Percentiles rank a stretch among this genome's conserved stretches.
Conservation (phyloP, 2,888 invertebrate genomes). For the Xestobium rufovillosum region DNA sequence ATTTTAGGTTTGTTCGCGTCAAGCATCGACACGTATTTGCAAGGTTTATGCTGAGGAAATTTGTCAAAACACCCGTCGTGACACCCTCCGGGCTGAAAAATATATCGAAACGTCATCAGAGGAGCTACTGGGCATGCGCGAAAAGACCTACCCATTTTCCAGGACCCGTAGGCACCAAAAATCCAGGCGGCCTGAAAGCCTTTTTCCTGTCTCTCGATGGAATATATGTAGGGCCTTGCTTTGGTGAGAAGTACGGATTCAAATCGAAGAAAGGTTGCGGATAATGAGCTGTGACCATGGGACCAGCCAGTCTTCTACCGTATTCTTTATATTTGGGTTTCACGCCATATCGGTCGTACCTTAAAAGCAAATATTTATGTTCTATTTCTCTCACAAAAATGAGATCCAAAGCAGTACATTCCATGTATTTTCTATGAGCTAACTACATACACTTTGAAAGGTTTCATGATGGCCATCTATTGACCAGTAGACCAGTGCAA, state of each 20-base stretch:
- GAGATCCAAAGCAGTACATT: background rate
- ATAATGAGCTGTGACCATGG: conserved; percentile 30
- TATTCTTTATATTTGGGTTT: conserved; percentile 31
- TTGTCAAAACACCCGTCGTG: conserved; percentile 32
- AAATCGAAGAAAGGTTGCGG: conserved; percentile 39
- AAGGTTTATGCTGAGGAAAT: conserved; percentile 28
- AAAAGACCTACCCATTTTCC: conserved; percentile 33
- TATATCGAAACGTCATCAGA: background rate
- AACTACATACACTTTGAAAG: no score
- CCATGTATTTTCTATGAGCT: background rate
- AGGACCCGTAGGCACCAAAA: conserved; percentile 36
- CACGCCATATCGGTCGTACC: conserved; percentile 29
- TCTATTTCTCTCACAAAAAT: background rate
- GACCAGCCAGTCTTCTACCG: conserved; percentile 27
- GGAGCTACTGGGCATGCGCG: background rate
- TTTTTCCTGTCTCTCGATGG: conserved; percentile 25
- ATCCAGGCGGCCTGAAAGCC: conserved; percentile 25
- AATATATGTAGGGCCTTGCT: conserved; percentile 31
- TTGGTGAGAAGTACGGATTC: conserved; percentile 38
- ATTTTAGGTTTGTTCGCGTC: conserved; percentile 21
- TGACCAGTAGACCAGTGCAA: no score
- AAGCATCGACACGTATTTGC: conserved; percentile 23
- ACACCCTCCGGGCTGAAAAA: conserved; percentile 29
- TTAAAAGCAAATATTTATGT: conserved; percentile 18
- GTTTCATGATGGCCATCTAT: no score